Evolutionary conservation across 2,797 vertebrate genomes (phyloP).

Genomic region (Paedocypris micromegethes): DNA sequence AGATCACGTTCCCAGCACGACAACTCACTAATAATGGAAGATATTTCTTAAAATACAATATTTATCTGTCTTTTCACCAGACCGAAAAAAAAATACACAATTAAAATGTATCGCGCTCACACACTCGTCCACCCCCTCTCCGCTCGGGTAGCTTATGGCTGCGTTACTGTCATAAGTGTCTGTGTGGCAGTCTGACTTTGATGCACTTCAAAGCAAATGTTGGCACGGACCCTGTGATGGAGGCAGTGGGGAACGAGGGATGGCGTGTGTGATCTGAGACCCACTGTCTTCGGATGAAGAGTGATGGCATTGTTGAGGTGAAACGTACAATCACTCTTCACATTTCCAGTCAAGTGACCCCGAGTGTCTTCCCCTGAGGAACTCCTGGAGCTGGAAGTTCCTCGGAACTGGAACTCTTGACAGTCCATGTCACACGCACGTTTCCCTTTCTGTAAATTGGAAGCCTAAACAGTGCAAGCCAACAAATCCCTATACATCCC

Average conservation of each 20-base stretch:
- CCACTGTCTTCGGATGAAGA: slow-evolving; percentile 72
- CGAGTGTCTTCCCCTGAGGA: slow-evolving; percentile 55
- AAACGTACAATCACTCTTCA: slow-evolving; percentile 58
- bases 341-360: slow-evolving; percentile 62
- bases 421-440: slow-evolving; percentile 1
- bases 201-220: slow-evolving; percentile 54
- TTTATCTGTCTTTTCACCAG: slow-evolving; percentile 13
- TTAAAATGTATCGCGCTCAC: slow-evolving; percentile 37
- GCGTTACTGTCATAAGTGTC: slow-evolving; percentile 31
- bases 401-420: background rate
- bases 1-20: too few species aligned
- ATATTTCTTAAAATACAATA: too few species aligned
- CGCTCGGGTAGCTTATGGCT: slow-evolving; percentile 30
- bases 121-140: slow-evolving; percentile 23
- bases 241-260: slow-evolving; percentile 16
- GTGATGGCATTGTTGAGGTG: slow-evolving; percentile 64
- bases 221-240: slow-evolving; percentile 23
- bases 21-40: too few species aligned
- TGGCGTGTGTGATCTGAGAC: slow-evolving; percentile 62
- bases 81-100: slow-evolving; percentile 37
- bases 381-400: slow-evolving; percentile 8
- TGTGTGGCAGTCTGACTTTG: slow-evolving; percentile 54
- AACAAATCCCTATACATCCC: background rate
- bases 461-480: background rate
- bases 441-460: background rate